These are phyloP conservation scores for Brachionichthys hirsutus DNA, from an alignment of 2,113 vertebrate genomes.

Conservation along the genomic window DNA sequence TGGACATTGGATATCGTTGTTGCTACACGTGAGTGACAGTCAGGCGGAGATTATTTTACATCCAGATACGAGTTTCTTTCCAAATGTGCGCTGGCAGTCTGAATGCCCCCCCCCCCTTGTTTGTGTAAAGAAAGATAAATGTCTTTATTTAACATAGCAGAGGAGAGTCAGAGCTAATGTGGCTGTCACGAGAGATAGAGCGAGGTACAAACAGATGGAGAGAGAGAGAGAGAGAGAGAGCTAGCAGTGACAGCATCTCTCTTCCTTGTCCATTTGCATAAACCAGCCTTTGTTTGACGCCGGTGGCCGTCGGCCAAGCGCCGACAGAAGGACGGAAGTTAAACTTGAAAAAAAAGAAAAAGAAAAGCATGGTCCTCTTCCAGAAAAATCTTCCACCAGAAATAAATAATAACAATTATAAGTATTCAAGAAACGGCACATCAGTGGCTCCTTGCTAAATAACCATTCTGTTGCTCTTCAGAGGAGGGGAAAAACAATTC, in stretches of 20 bases:
- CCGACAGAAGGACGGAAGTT: slow-evolving; percentile 83
- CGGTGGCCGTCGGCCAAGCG: slow-evolving; percentile 77
- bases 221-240: slow-evolving; percentile 33
- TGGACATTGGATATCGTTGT: slow-evolving; percentile 21
- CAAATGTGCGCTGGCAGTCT: slow-evolving; percentile 29
- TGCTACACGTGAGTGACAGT: slow-evolving; percentile 38
- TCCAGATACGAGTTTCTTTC: slow-evolving; percentile 42
- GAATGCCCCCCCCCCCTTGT: slow-evolving; percentile 15
- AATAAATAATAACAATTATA: slow-evolving; percentile 73
- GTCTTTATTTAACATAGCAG: slow-evolving; percentile 63
- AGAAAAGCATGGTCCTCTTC: slow-evolving; percentile 75
- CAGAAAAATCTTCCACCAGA: slow-evolving; percentile 72
- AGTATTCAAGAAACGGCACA: slow-evolving; percentile 52
- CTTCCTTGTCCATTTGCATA: slow-evolving; percentile 79
- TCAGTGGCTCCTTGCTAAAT: slow-evolving; percentile 55
- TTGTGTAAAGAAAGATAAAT: slow-evolving; percentile 54
- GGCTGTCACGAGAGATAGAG: slow-evolving; percentile 61
- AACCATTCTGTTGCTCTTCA: slow-evolving; percentile 46
- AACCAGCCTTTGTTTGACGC: slow-evolving; percentile 82
- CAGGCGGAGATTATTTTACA: slow-evolving; percentile 44
- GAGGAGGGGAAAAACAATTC: slow-evolving; percentile 58
- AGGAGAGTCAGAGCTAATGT: slow-evolving; percentile 55
- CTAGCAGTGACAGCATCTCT: slow-evolving; percentile 67
- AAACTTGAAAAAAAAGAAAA: slow-evolving; percentile 69
- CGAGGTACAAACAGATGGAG: slow-evolving; percentile 50